Evolutionary conservation across 2,888 invertebrate genomes (phyloP), one percentile per base, ranked within the genome.

Genomic region (Ectropis crepuscularia): DNA sequence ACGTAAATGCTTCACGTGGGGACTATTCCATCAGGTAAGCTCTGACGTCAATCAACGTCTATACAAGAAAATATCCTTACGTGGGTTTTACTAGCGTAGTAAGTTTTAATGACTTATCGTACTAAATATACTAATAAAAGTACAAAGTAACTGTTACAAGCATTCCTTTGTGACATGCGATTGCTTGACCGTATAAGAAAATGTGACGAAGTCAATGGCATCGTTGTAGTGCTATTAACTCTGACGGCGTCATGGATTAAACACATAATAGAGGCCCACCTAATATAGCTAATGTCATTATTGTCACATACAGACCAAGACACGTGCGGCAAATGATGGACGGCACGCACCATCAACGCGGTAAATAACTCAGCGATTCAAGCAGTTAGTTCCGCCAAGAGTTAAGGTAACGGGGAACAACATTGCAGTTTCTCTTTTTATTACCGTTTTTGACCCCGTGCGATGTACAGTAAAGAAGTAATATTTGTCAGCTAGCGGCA

Each of bases 351-450:
- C 74, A 76, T 74, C 67, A 70, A 71, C 67, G 64, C 70, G 60
- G 61, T 58, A 74, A 78, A 74, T 74, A 65, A 70, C 73, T 73
- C 64, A 70, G 79, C 77, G 80, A 79, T 76, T 75, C 69, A 72
- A 72, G 61, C 61, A 71, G 81, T 85, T 79, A 73, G 82, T 83
- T 84, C 79, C 81, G 76, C 79, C 72, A 73, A 63, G 73, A 69
- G 62, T 61, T 39, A 61, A 67, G 61, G 60, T 76, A 76, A 77
- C 77, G 74, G 75, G 57, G 61, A 61, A 63, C 51, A 64, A 66
- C 53, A 67, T 55, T 57, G 50, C 50, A 68, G 69, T 80, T 76
- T 79, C 78, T 79, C 72, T 78, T 76, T 77, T 73, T 65, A 65
- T 63, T 62, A 75, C 73, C 69, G 73, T 69, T 66, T 68, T 59